Evolutionary conservation across 2,888 invertebrate genomes (phyloP), one percentile per base, ranked within the genome.

Genomic region (Boloria euphrosyne): DNA sequence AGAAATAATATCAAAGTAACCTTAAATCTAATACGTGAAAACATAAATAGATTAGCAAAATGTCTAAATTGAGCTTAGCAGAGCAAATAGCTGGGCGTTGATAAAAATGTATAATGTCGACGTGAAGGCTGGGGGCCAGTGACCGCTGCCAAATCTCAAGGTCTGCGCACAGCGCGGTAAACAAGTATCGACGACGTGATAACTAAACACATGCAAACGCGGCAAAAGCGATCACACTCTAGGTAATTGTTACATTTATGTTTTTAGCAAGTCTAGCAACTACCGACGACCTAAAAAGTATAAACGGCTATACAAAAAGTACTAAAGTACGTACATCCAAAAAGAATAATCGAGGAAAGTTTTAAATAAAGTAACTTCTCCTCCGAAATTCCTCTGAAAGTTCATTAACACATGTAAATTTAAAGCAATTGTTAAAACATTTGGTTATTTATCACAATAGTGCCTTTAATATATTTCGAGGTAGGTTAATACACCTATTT

Each of bases 81-180:
- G 70, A 63, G 55, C 62, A 69, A 71, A 71, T 67, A 68, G 65
- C 52, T 67, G 66, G 64, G 64, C 60, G 62, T 75, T 76, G 79
- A 79, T 84, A 82, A 83, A 82, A 80, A 83, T 80, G 74, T 80
- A 83, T 80, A 78, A 75, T 80, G 80, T 79, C 71, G 77, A 76
- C 76, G 78, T 77, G 82, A 78, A 83, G 78, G 79, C 80, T 75
- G 81, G 84, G 84, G 89, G 91, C 83, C 90, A 90, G 75, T 90
- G 91, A 90, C 91, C 91, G 89, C 80, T 71, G 89, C 86, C 90
- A 82, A 92, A 91, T 89, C 82, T 90, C 91, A 92, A 92, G 91
- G 91, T 87, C 90, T 85, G 88, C 86, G 82, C 81, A 79, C 78
- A 83, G 81, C 85, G 87, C 81, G 77, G 88, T 90, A 90, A 91